Evolutionary conservation across 2,113 vertebrate species (phyloP).

Genomic region (Ailuropoda melanoleuca): DNA sequence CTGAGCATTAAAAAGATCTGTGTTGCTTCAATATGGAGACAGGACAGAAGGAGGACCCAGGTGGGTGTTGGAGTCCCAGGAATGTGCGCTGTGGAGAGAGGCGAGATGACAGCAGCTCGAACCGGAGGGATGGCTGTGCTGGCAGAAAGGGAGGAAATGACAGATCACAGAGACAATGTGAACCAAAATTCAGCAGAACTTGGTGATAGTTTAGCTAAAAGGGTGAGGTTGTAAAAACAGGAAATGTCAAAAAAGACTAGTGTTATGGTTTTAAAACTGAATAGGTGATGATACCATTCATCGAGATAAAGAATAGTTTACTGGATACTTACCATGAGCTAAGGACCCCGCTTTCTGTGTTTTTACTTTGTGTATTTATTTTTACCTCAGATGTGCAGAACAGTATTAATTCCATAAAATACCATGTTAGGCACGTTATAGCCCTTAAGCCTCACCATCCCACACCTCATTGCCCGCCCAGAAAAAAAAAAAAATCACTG

Average conservation of each 20-base stretch:
- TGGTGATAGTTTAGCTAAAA: neutral
- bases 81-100: neutral
- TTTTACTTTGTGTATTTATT: neutral
- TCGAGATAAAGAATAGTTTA: neutral
- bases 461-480: neutral
- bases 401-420: neutral
- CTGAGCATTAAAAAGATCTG: neutral
- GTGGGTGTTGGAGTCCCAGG: neutral
- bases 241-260: neutral
- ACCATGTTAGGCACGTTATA: neutral
- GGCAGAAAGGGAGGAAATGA: neutral
- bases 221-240: neutral
- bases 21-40: neutral
- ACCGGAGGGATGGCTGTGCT: neutral
- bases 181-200: neutral
- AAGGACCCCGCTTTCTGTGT: neutral
- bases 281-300: neutral
- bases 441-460: neutral
- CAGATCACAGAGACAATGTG: neutral
- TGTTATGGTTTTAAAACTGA: neutral
- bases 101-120: neutral
- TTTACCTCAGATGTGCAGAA: neutral
- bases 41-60: neutral
- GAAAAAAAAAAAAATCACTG: neutral
- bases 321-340: neutral